Evolutionary conservation across 2,888 invertebrate genomes (phyloP).

Genomic region (Drosophila melanocephala): DNA sequence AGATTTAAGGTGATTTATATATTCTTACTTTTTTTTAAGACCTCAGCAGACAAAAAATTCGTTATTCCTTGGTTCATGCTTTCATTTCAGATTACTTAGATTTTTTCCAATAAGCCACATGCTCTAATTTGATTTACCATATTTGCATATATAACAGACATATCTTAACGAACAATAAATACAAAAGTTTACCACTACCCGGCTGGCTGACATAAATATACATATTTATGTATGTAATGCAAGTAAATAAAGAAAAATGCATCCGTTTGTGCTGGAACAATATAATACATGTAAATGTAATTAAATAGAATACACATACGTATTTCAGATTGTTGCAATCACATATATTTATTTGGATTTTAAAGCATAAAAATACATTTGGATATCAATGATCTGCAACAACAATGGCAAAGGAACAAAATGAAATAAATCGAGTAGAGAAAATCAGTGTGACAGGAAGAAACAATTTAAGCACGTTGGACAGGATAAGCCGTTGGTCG

Average conservation of each 20-base stretch:
- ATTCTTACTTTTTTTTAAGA: neutral
- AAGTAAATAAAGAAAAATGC: constrained; percentile 13
- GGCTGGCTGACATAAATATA: neutral
- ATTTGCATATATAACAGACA: neutral
- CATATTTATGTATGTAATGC: constrained; percentile 1
- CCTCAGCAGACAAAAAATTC: neutral
- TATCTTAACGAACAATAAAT: constrained; percentile 2
- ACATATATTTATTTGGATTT: constrained; percentile 69
- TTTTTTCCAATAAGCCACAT: neutral
- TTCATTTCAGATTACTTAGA: neutral
- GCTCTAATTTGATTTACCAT: neutral
- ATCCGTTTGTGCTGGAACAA: constrained; percentile 10
- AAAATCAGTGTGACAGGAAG: constrained; percentile 79
- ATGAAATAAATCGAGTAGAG: constrained; percentile 73
- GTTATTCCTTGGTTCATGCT: neutral
- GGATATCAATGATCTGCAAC: constrained; percentile 37
- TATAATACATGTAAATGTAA: constrained; percentile 59
- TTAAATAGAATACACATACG: constrained; percentile 64
- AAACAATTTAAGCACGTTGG: constrained; percentile 80
- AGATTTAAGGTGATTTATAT: too few species aligned
- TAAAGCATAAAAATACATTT: constrained; percentile 63
- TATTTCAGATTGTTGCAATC: constrained; percentile 45
- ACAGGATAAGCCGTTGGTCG: constrained; percentile 72
- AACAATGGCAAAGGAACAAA: constrained; percentile 56
- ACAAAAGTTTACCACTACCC: neutral